A percentile compares a stretch with the other conserved stretches of the same genome.
These are phyloP conservation scores for Periophthalmodon schlosseri DNA, from an alignment of 2,113 vertebrate genomes.

Conservation along the genomic window DNA sequence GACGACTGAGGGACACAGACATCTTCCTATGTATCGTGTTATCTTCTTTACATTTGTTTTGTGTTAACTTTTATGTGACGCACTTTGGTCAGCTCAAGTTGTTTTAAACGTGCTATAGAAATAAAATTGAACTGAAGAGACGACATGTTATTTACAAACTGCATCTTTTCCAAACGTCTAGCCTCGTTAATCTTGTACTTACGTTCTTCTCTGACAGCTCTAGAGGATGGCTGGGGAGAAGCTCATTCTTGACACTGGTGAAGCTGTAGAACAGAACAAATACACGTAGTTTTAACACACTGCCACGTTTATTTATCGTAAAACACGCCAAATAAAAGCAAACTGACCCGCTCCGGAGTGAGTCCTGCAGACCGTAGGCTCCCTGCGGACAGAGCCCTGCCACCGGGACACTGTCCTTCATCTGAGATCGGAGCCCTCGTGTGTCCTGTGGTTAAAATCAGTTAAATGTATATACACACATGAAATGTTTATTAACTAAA, in stretches of 20 bases:
- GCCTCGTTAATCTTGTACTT: conserved; percentile 62
- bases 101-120: no score
- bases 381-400: conserved; percentile 83
- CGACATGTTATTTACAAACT: no score
- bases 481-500: no score
- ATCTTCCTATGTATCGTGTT: no score
- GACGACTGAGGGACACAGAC: no score
- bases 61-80: no score
- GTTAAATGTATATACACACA: not conserved
- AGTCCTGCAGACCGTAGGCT: conserved; percentile 85
- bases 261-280: conserved; percentile 76
- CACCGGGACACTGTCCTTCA: conserved; percentile 88
- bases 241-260: conserved; percentile 88
- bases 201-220: conserved; percentile 95
- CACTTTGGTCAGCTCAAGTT: no score
- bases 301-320: no score
- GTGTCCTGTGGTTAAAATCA: conserved; percentile 76
- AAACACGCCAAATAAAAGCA: not conserved
- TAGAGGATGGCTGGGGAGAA: conserved; percentile 90
- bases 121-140: no score
- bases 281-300: not conserved
- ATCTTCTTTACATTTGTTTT: no score
- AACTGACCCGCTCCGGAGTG: conserved; percentile 85
- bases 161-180: no score
- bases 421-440: conserved; percentile 83